Evolutionary conservation across 2,797 vertebrate species (phyloP).

Genomic region (Smutsia gigantea): DNA sequence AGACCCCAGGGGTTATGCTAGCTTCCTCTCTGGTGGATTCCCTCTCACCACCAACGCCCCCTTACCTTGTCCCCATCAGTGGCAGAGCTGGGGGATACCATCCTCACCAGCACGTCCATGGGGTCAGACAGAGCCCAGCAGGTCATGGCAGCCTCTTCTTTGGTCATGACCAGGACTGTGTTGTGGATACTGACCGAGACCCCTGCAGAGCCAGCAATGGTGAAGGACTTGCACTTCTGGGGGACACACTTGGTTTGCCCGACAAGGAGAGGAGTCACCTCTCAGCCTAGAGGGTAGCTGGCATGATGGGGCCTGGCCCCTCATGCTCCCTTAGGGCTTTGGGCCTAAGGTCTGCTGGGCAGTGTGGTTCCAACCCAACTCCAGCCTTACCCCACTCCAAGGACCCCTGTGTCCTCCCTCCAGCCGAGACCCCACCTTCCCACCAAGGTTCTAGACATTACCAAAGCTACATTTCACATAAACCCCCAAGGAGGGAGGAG

Average conservation of each 20-base stretch:
- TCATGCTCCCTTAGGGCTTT: rapidly evolving
- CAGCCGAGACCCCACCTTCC: neutral
- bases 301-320: rapidly evolving
- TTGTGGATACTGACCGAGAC: neutral
- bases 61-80: slow-evolving; percentile 26
- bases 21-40: neutral
- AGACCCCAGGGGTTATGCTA: rapidly evolving
- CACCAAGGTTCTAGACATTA: neutral
- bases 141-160: rapidly evolving
- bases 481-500: neutral
- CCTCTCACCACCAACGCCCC: rapidly evolving
- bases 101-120: neutral
- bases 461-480: neutral
- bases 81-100: neutral
- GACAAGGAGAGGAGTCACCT: rapidly evolving
- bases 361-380: neutral
- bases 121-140: neutral
- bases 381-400: neutral
- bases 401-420: rapidly evolving
- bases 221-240: neutral
- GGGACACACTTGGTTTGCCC: slow-evolving; percentile 59
- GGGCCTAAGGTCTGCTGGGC: neutral
- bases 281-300: rapidly evolving
- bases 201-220: neutral
- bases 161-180: rapidly evolving